Evolutionary conservation across 1,140 invertebrate species (phyloP).

Genomic region (Maconellicoccus hirsutus): DNA sequence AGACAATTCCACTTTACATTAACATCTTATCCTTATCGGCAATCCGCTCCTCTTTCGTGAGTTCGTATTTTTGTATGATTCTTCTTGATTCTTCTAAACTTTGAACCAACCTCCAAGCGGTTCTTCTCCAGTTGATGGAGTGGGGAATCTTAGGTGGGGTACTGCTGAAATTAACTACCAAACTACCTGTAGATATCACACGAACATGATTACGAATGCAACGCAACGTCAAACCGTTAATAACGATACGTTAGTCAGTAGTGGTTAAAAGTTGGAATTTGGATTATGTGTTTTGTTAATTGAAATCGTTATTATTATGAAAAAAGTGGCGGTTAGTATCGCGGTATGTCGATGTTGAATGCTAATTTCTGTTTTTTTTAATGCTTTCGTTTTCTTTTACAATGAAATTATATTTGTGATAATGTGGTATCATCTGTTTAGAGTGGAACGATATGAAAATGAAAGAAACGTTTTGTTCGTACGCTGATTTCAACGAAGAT

Average conservation of each 20-base stretch:
- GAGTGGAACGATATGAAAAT: neutral
- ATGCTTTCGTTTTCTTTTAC: neutral
- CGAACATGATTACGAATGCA: too few relatives aligned
- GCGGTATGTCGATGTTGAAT: neutral
- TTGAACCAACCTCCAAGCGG: neutral
- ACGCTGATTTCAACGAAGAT: neutral
- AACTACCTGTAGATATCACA: neutral
- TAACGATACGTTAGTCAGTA: too few relatives aligned
- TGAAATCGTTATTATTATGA: neutral
- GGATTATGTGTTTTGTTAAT: too few relatives aligned
- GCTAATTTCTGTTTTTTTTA: neutral
- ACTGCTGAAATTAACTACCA: neutral
- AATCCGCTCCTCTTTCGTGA: too few relatives aligned
- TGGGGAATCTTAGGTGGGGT: neutral
- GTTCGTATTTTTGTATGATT: too few relatives aligned
- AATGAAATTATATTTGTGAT: neutral
- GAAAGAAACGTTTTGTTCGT: conserved; percentile 14
- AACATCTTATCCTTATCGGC: too few relatives aligned
- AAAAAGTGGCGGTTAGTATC: neutral
- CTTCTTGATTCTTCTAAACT: too few relatives aligned
- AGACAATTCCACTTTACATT: too few relatives aligned
- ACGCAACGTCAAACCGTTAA: too few relatives aligned
- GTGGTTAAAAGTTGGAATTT: too few relatives aligned
- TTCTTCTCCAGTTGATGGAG: neutral
- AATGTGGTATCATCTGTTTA: neutral